Conservation (phyloP, 2,797 vertebrate genomes). For the Clarias platycephalus region DNA sequence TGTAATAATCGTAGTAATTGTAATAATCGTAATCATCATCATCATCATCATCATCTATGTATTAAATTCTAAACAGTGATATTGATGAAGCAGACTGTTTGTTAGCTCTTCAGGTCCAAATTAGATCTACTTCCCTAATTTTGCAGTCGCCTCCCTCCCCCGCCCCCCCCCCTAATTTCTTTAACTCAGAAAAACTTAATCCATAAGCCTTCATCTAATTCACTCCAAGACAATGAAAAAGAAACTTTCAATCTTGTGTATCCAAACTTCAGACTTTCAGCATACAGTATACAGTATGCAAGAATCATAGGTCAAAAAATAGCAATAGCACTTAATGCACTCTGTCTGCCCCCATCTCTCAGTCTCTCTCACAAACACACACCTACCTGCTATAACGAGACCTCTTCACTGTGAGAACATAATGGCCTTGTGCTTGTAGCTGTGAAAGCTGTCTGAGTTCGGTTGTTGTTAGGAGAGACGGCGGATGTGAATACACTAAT, state of each 20-base stretch:
- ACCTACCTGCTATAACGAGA: slow-evolving; percentile 45
- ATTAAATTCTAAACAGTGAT: not conserved
- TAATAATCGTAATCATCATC: not conserved
- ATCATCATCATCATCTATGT: not conserved
- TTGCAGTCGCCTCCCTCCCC: too few species aligned
- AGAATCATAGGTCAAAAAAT: slow-evolving; percentile 24
- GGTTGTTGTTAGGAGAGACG: slow-evolving; percentile 38
- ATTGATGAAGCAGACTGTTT: not conserved
- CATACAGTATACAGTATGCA: not conserved
- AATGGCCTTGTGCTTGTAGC: slow-evolving; percentile 45
- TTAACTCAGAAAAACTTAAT: not conserved
- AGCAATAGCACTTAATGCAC: slow-evolving; percentile 36
- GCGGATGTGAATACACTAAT: slow-evolving; percentile 37
- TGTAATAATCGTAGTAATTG: not conserved
- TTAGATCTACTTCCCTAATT: not conserved
- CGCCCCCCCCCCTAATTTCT: not conserved
- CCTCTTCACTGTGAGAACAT: slow-evolving; percentile 45
- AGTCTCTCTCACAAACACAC: slow-evolving; percentile 19
- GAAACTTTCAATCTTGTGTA: not conserved
- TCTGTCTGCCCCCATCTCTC: not conserved
- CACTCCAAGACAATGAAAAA: not conserved
- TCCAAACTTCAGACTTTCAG: not conserved
- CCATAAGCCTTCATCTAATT: not conserved
- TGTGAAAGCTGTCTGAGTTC: slow-evolving; percentile 46
- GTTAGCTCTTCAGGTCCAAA: not conserved